Conservation (phyloP, 1,140 invertebrate species). For the Mamestra configurata region DNA sequence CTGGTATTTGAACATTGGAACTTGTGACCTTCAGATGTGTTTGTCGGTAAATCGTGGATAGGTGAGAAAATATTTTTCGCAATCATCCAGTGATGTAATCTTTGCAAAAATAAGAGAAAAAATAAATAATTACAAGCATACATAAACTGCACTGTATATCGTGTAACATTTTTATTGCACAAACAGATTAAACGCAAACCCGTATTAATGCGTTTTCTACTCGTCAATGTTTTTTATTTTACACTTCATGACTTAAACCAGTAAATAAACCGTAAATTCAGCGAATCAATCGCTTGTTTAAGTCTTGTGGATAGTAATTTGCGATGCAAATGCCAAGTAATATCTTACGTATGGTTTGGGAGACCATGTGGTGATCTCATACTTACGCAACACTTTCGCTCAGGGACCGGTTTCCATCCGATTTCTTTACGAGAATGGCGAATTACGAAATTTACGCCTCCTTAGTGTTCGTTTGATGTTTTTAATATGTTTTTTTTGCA, state of each 20-base stretch:
- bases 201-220: background rate
- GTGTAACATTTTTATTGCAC: too few relatives aligned
- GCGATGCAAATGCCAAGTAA: background rate
- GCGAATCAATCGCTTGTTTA: background rate
- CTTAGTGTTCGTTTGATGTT: background rate
- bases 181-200: background rate
- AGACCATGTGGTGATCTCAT: constrained; percentile 38
- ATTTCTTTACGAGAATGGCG: constrained; percentile 21
- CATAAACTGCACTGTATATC: too few relatives aligned
- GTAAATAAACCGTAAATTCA: constrained; percentile 4
- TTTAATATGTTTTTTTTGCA: background rate
- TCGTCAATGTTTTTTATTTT: background rate
- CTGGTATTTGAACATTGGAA: too few relatives aligned
- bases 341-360: constrained; percentile 3
- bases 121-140: too few relatives aligned
- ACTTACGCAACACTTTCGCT: constrained; percentile 41
- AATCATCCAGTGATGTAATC: too few relatives aligned
- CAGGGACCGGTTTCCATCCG: constrained; percentile 26
- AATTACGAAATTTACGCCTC: constrained; percentile 49
- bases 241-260: too few relatives aligned
- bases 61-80: too few relatives aligned
- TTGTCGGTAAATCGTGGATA: too few relatives aligned
- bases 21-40: too few relatives aligned
- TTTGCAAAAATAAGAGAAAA: too few relatives aligned
- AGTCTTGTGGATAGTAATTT: background rate